Base-by-base conservation (phyloP, 1,140 invertebrate genomes). In the Drosophila lacteicornis region DNA sequence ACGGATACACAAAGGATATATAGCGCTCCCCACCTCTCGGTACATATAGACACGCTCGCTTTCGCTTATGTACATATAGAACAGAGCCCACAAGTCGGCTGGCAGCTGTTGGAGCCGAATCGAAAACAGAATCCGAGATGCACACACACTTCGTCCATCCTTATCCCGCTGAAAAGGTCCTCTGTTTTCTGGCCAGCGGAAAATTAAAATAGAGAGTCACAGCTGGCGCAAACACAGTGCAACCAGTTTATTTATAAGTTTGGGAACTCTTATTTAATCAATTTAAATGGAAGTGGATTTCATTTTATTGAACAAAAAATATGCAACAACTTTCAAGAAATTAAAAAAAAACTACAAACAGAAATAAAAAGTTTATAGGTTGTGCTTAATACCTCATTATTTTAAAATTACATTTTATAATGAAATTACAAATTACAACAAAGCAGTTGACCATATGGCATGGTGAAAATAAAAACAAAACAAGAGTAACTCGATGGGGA, bases 31-130 rank as follows among this genome's bases (percentile, higher is more conserved):
- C 53, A 40, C 53, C 53, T 25, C 19, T 25, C 17, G 4, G 7
- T 5, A 22, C 49, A 46, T 33, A 68, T 13, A 30, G 33, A 30
- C 22, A 49, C 45, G 43, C 27, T 49, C 53, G 53, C 51, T 55
- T 53, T 40, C 33, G 22, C 36, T 56, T 56, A 22, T 40, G 33
- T 61, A 49, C 36, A n/a, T 71, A n/a, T 73, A 36, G 30, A 43
- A 30, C 43, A 33, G 19, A 33, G 22, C 49, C 66, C 50, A 71
- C 49, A 46, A 71, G 69, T 73, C 55, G 67, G 53, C 38, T 76
- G 74, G 74, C 74, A 76, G 74, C 74, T 76, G 74, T 76, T 75
- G 62, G 61, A 47, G 25, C 61, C 61, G 47, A 76, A 38, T 27
- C 15, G 8, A 67, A 56, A 56, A 40, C 53, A 51, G 33, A 57